Evolutionary conservation across 2,888 invertebrate genomes (phyloP), one percentile per base, ranked within the genome.

Genomic region (Tupiocoris notatus): DNA sequence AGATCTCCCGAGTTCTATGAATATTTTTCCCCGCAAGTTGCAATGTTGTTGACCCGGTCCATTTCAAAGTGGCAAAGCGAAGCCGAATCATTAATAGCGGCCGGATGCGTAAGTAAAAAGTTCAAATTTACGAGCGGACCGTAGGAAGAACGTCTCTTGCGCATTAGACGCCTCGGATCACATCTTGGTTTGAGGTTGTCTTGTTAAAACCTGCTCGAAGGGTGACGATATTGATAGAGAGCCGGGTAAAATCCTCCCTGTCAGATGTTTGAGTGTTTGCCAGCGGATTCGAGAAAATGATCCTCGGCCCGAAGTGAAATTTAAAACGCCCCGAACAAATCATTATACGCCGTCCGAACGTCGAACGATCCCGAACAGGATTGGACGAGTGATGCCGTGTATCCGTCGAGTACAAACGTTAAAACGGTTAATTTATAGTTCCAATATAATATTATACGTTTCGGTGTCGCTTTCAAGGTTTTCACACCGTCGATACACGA

Each of bases 311-410:
- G 12, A 12, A 12, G 63, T 20, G 22, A 63, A 63, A 63, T 63
- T 63, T 63, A 63, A 59, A 63, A 63, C 63, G 63, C 63, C 18
- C 17, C 18, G 63, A 63, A 63, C 63, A 63, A 63, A 63, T 63
- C 63, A 63, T 63, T 63, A 63, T 63, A 21, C 20, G 7, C 63
- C 22, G 20, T 39, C 39, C 39, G 39, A 39, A 39, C 39, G 12
- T 3, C 39, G 39, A 39, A 39, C 12, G 39, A 39, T 39, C 6
- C 39, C 39, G 20, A 3, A 63, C 18, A 6, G 20, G n/a, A 59
- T n/a, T 12, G 12, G 54, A 54, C 7, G 18, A 59, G n/a, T 63
- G 63, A 63, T 63, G 63, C 16, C 63, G 63, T 63, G 63, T 63
- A 18, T 16, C 20, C 6, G 20, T 21, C 63, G 22, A 21, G 20